Evolutionary conservation across 2,797 vertebrate genomes (phyloP), one percentile per base, ranked within the genome.

Genomic region (Tokudaia tokunoshimensis): DNA sequence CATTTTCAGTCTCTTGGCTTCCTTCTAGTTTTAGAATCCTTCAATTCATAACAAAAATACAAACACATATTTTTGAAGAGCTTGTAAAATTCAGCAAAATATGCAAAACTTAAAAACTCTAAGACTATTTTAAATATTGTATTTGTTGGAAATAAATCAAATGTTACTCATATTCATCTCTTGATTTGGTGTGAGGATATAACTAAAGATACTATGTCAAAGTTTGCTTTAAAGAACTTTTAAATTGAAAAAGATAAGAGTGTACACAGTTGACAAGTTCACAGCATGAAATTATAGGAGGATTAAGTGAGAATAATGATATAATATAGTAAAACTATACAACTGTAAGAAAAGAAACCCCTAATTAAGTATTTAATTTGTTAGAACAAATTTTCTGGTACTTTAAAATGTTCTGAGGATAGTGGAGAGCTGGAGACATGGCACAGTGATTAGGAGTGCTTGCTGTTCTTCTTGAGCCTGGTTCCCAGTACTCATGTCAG

Each of bases 71-170:
- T 81, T 95, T 95, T 89, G 59, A 65, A 90, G 1, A 34, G 9
- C 29, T 11, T 1, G 0, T 57, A 2, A 20, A 4, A 74, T 94
- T 96, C 15, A 95, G 91, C 96, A 89, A 76, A 70, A 55, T 93
- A 95, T n/a, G 3, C 2, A 70, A 65, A 55, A 61, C 6, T 17
- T 89, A 20, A 59, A 1, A 31, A 88, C 79, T 87, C 15, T 85
- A 52, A 22, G 50, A 91, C n/a, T 17, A n/a, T n/a, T 95, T 97
- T 84, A 50, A 82, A 72, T 85, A n/a, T 17, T 91, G 1, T 34
- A 24, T 72, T 90, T 11, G 24, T 65, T 61, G 50, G 95, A 87
- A 96, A 31, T 13, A 81, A 89, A 37, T 52, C 8, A 15, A 70
- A 57, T 34, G 31, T 0, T 0, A 59, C n/a, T 65, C 22, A 47